These are phyloP conservation scores for Clarias magur DNA, from an alignment of 2,113 vertebrate species.

Conservation along the genomic window DNA sequence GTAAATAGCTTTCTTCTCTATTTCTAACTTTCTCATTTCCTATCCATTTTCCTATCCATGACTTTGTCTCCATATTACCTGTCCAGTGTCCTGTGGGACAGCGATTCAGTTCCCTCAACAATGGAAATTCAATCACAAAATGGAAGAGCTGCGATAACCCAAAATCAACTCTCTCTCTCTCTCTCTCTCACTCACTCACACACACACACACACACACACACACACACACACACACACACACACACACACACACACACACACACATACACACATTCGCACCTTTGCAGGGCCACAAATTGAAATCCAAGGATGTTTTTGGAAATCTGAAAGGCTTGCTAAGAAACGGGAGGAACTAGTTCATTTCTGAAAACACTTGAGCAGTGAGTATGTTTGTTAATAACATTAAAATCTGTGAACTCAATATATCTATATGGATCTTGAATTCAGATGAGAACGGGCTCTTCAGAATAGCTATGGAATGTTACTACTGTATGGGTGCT, in stretches of 20 bases:
- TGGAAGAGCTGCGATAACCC: constrained; percentile 54
- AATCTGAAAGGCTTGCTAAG: constrained; percentile 9
- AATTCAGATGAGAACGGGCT: neutral
- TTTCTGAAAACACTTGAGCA: constrained; percentile 23
- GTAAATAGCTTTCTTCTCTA: neutral
- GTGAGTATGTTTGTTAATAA: constrained; percentile 28
- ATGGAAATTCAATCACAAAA: constrained; percentile 76
- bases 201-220: neutral
- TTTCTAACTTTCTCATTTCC: neutral
- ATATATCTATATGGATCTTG: neutral
- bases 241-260: neutral
- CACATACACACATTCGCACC: too few relatives aligned
- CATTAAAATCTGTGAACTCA: neutral
- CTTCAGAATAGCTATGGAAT: neutral
- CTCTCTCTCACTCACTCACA: constrained; percentile 17
- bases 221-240: too few relatives aligned
- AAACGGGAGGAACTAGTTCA: neutral
- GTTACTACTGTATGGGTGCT: neutral
- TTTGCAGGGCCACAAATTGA: constrained; percentile 20
- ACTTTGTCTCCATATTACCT: constrained; percentile 38
- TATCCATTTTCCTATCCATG: too few relatives aligned
- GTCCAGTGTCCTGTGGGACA: constrained; percentile 49
- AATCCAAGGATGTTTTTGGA: neutral
- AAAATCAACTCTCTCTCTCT: constrained; percentile 47
- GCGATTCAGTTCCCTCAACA: constrained; percentile 66